phyloP scores from a whole-genome alignment of 2,113 vertebrate species.

The Hypanus sabinus region DNA sequence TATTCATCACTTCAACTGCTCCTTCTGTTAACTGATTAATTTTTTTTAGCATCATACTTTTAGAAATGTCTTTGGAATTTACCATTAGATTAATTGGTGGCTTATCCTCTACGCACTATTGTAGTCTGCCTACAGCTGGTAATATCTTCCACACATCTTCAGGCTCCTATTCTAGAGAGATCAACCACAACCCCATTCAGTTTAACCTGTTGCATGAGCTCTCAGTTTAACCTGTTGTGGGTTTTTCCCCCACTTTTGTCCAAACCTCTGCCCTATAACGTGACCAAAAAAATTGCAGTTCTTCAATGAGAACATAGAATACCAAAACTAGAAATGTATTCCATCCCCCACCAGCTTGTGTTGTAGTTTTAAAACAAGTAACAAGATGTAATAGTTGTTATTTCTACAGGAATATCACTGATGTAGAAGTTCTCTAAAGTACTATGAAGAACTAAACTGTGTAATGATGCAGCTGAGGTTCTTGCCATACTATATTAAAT shows the following conservation, averaged over 20 bases:
- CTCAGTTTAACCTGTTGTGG: not conserved
- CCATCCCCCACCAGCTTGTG: not conserved
- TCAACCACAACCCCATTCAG: not conserved
- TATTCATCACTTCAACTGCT: too few relatives aligned
- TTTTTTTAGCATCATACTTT: too few relatives aligned
- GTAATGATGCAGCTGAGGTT: not conserved
- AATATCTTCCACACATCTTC: too few relatives aligned
- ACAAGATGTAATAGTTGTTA: not conserved
- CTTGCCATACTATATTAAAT: not conserved
- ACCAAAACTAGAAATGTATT: not conserved
- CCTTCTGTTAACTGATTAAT: too few relatives aligned
- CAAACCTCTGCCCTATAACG: not conserved
- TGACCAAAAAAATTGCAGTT: not conserved
- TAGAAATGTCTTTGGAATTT: too few relatives aligned
- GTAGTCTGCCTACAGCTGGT: too few relatives aligned
- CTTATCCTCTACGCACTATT: too few relatives aligned
- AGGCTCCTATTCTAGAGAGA: not conserved
- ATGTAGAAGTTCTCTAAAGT: not conserved
- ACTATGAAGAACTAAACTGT: not conserved
- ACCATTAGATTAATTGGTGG: too few relatives aligned
- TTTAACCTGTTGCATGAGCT: not conserved
- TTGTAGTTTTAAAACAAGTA: not conserved
- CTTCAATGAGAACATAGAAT: not conserved
- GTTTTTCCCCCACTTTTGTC: too few relatives aligned
- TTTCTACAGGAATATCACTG: not conserved